These are phyloP conservation scores for Cyprinus carpio DNA, from an alignment of 2,113 vertebrate genomes.

Conservation along the genomic window DNA sequence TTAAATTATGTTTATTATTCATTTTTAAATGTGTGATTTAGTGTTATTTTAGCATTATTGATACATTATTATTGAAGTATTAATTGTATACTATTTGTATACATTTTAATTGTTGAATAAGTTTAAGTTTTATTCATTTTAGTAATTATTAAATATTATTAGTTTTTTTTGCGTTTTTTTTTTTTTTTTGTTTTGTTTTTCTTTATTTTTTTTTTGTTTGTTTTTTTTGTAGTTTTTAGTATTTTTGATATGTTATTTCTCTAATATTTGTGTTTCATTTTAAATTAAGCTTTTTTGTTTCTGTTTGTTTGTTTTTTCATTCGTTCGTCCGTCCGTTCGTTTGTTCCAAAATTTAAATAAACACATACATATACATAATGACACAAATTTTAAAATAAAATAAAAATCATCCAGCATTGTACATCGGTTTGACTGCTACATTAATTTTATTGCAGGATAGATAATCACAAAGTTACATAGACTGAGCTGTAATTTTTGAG, in stretches of 20 bases:
- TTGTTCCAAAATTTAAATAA: too few relatives aligned
- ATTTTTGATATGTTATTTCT: neutral
- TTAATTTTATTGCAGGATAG: neutral
- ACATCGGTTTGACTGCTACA: neutral
- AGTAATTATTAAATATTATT: neutral
- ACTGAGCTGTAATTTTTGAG: neutral
- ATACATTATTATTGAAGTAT: neutral
- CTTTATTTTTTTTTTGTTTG: too few relatives aligned
- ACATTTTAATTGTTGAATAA: neutral
- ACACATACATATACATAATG: neutral
- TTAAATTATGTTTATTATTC: neutral
- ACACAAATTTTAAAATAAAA: neutral
- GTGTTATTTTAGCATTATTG: neutral
- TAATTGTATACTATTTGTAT: neutral
- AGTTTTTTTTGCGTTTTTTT: neutral
- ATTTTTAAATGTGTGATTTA: neutral
- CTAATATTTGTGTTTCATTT: neutral
- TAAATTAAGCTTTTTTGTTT: neutral
- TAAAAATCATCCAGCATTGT: neutral
- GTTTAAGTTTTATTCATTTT: neutral
- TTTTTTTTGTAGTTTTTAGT: neutral
- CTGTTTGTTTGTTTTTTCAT: too few relatives aligned
- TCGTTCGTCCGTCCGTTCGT: too few relatives aligned
- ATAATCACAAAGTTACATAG: neutral
- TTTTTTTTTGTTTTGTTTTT: neutral